phyloP scores from a whole-genome alignment of 1,140 invertebrate species.

The Heliconius nattereri region DNA sequence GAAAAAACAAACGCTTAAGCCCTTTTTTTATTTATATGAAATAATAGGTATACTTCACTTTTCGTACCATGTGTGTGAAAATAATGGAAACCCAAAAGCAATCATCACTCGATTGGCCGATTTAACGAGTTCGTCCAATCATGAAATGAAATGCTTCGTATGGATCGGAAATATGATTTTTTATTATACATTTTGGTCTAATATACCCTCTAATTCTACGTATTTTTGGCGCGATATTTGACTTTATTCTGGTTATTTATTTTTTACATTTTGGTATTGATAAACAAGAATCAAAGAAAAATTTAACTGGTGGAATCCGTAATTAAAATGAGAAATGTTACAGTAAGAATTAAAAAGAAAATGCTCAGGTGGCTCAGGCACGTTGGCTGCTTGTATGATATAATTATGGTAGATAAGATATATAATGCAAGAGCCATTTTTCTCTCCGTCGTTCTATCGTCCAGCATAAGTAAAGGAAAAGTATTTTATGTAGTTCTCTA shows the following conservation, averaged over 20 bases:
- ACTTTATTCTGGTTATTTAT: not conserved
- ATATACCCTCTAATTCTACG: not conserved
- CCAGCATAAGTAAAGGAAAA: too few relatives aligned
- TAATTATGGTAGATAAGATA: too few relatives aligned
- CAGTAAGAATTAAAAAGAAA: too few relatives aligned
- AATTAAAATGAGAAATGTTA: too few relatives aligned
- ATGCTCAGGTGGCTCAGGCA: too few relatives aligned
- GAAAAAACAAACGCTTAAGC: not conserved
- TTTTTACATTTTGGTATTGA: too few relatives aligned
- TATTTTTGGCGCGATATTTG: not conserved
- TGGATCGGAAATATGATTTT: constrained; percentile 6
- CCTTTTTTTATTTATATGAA: constrained; percentile 7
- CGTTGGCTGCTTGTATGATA: too few relatives aligned
- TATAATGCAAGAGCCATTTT: too few relatives aligned
- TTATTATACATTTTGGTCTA: not conserved
- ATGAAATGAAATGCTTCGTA: constrained; percentile 12
- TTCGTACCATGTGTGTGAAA: constrained; percentile 22
- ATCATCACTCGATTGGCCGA: constrained; percentile 32
- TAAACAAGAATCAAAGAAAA: too few relatives aligned
- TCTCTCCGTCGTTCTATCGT: too few relatives aligned
- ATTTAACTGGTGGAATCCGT: too few relatives aligned
- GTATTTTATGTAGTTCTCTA: too few relatives aligned
- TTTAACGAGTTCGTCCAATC: constrained; percentile 28
- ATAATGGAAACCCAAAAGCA: constrained; percentile 32
- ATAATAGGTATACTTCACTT: not conserved